Evolutionary conservation across 2,113 vertebrate genomes (phyloP).

Genomic region (Rhinopithecus roxellana): DNA sequence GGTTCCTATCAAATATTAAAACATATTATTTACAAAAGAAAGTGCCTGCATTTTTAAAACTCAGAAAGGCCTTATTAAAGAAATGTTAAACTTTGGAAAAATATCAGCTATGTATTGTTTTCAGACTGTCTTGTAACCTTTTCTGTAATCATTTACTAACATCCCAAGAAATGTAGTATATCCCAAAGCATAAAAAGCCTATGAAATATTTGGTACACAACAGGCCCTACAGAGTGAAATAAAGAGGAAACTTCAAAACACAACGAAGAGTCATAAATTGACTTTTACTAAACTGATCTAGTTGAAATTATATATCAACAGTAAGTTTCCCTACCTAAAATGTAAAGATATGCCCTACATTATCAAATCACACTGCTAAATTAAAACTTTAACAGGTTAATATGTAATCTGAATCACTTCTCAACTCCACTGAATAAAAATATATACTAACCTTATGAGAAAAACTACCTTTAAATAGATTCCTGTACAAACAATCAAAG

Average conservation of each 20-base stretch:
- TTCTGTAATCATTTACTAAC: not conserved
- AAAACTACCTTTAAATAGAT: not conserved
- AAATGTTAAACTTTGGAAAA: not conserved
- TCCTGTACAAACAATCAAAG: not conserved
- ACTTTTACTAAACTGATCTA: not conserved
- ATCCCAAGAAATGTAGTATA: not conserved
- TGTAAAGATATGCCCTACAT: not conserved
- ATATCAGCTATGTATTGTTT: not conserved
- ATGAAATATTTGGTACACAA: not conserved
- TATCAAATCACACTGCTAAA: not conserved
- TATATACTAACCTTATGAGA: not conserved
- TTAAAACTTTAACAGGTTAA: not conserved
- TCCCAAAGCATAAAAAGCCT: not conserved
- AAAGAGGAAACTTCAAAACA: constrained; percentile 26
- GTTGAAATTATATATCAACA: not conserved
- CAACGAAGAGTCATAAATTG: not conserved
- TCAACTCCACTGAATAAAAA: not conserved
- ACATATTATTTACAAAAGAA: not conserved
- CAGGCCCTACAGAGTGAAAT: not conserved
- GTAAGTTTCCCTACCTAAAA: not conserved
- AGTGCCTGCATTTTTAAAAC: not conserved
- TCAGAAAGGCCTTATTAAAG: not conserved
- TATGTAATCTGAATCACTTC: not conserved
- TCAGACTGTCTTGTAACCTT: not conserved
- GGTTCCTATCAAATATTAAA: constrained; percentile 37